Percentiles rank a stretch among this genome's conserved stretches.
phyloP scores from a whole-genome alignment of 2,113 vertebrate genomes.

The Sinocyclocheilus anophthalmus region DNA sequence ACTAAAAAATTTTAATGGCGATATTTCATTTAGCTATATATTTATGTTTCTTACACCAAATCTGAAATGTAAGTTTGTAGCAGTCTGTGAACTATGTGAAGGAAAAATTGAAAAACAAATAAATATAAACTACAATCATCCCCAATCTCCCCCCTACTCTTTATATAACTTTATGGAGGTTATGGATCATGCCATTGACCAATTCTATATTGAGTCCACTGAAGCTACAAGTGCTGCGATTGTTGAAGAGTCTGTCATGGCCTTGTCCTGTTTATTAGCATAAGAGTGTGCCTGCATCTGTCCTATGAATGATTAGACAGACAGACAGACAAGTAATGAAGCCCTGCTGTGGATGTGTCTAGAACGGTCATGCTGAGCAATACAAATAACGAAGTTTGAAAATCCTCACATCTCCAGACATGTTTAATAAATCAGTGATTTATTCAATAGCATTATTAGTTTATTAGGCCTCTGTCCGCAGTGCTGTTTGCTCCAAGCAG shows the following conservation, averaged over 20 bases:
- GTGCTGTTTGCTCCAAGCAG: not conserved
- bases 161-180: not conserved
- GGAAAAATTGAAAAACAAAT: no score
- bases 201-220: not conserved
- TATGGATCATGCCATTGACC: not conserved
- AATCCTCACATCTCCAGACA: not conserved
- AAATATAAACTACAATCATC: no score
- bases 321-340: slow-evolving; percentile 80
- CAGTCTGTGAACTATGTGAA: no score
- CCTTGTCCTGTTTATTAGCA: slow-evolving; percentile 4
- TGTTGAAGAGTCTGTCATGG: slow-evolving; percentile 10
- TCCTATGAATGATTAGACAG: slow-evolving; percentile 80
- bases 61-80: no score
- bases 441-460: slow-evolving; percentile 65
- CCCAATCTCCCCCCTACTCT: not conserved
- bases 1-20: no score
- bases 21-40: no score
- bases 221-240: slow-evolving; percentile 1
- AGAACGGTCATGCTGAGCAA: slow-evolving; percentile 80
- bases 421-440: not conserved
- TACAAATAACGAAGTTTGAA: slow-evolving; percentile 70
- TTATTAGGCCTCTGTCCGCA: slow-evolving; percentile 63
- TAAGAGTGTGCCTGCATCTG: slow-evolving; percentile 4
- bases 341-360: slow-evolving; percentile 78
- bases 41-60: no score